Percentiles rank a stretch among this genome's conserved stretches.
phyloP scores from a whole-genome alignment of 1,140 invertebrate genomes.

The Thereuonema tuberculata region DNA sequence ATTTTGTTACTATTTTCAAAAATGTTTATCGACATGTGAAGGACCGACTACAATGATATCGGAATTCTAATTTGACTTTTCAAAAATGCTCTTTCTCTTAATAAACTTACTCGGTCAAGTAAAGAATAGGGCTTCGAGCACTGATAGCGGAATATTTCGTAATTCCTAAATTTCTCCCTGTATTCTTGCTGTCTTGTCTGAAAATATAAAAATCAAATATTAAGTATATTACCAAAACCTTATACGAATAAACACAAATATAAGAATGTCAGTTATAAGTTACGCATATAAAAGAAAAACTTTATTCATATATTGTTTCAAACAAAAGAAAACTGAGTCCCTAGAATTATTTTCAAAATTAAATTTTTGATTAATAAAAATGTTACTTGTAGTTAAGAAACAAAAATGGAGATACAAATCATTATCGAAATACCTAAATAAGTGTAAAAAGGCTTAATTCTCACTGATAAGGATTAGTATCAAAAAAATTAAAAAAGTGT shows the following conservation, averaged over 20 bases:
- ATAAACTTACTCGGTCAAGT: slow-evolving; percentile 11
- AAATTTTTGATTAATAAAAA: neutral
- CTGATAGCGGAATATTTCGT: slow-evolving; percentile 6
- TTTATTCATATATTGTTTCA: too few species aligned
- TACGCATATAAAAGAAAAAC: too few species aligned
- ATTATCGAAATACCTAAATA: too few species aligned
- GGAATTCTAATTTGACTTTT: neutral
- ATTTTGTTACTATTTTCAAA: neutral
- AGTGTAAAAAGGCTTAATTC: too few species aligned
- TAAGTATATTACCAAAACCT: too few species aligned
- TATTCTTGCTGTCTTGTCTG: slow-evolving; percentile 57
- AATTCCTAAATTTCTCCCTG: slow-evolving; percentile 59
- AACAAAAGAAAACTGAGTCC: neutral
- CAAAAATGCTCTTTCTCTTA: neutral
- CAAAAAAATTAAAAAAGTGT: too few species aligned
- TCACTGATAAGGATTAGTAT: too few species aligned
- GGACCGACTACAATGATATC: neutral
- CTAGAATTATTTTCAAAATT: neutral
- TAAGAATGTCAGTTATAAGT: too few species aligned
- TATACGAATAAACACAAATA: too few species aligned
- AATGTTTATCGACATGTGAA: neutral
- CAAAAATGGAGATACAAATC: too few species aligned
- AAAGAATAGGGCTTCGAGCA: slow-evolving; percentile 3
- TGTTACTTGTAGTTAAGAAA: neutral
- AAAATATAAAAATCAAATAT: neutral